Conservation (phyloP, 1,140 invertebrate species). For the Marisa cornuarietis region DNA sequence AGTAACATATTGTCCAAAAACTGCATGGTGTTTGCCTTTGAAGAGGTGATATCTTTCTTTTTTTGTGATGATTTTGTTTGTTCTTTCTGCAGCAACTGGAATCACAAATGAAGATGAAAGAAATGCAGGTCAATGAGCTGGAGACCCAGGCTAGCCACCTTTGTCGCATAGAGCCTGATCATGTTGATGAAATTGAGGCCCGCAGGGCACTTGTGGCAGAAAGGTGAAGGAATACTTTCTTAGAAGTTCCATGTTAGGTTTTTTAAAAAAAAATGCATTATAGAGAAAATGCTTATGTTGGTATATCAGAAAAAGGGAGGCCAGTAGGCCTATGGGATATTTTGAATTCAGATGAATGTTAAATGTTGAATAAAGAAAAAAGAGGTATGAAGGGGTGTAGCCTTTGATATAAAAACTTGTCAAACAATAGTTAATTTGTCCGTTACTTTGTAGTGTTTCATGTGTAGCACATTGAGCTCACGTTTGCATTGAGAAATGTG, state of each 20-base stretch:
- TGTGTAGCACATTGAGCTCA: too few relatives aligned
- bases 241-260: not conserved
- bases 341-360: too few relatives aligned
- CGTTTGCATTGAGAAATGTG: too few relatives aligned
- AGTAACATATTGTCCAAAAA: too few relatives aligned
- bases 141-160: constrained; percentile 94
- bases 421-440: too few relatives aligned
- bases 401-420: too few relatives aligned
- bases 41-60: not conserved
- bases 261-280: not conserved
- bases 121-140: constrained; percentile 81
- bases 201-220: constrained; percentile 94
- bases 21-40: not conserved
- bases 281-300: not conserved
- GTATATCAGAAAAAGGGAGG: not conserved
- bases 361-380: not conserved
- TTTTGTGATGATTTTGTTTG: not conserved
- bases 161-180: constrained; percentile 92
- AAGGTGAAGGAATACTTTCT: constrained; percentile 76
- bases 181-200: constrained; percentile 93
- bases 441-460: too few relatives aligned
- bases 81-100: constrained; percentile 69
- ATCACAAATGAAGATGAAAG: constrained; percentile 63
- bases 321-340: not conserved
- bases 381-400: not conserved